phyloP scores from a whole-genome alignment of 2,888 invertebrate genomes.

The Mamestra brassicae region DNA sequence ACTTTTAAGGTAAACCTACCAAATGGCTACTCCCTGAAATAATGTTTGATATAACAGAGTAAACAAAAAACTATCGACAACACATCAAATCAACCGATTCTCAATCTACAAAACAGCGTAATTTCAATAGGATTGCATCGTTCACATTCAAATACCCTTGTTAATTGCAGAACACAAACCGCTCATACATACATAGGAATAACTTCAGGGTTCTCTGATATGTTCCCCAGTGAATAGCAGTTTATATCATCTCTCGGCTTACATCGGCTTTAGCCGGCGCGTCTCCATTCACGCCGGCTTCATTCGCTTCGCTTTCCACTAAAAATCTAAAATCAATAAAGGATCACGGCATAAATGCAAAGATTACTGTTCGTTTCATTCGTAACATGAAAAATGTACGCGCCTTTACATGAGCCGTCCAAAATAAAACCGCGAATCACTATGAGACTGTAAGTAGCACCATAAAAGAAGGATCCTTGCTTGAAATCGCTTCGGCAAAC shows the following conservation, averaged over 20 bases:
- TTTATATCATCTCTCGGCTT: conserved; percentile 89
- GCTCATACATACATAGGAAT: conserved; percentile 68
- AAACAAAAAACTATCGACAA: not conserved
- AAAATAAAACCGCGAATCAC: conserved; percentile 91
- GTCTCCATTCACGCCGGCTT: conserved; percentile 89
- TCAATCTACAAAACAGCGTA: not conserved
- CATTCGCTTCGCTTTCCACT: conserved; percentile 90
- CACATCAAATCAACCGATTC: not conserved
- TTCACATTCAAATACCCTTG: conserved; percentile 39
- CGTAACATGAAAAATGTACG: conserved; percentile 89
- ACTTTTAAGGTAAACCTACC: too few species aligned
- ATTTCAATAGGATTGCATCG: conserved; percentile 16
- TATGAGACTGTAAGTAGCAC: conserved; percentile 89
- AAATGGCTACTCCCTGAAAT: too few species aligned
- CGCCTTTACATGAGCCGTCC: conserved; percentile 88
- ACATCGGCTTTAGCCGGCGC: conserved; percentile 87
- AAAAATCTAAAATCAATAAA: conserved; percentile 91
- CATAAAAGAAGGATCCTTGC: conserved; percentile 89
- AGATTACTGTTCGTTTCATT: conserved; percentile 89
- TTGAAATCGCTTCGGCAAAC: conserved; percentile 90
- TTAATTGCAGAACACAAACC: conserved; percentile 63
- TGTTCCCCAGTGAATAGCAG: conserved; percentile 84
- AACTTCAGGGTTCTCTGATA: conserved; percentile 83
- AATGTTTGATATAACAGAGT: too few species aligned
- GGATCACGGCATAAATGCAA: conserved; percentile 90